phyloP scores from a whole-genome alignment of 2,113 vertebrate genomes.

The Ciconia maguari region DNA sequence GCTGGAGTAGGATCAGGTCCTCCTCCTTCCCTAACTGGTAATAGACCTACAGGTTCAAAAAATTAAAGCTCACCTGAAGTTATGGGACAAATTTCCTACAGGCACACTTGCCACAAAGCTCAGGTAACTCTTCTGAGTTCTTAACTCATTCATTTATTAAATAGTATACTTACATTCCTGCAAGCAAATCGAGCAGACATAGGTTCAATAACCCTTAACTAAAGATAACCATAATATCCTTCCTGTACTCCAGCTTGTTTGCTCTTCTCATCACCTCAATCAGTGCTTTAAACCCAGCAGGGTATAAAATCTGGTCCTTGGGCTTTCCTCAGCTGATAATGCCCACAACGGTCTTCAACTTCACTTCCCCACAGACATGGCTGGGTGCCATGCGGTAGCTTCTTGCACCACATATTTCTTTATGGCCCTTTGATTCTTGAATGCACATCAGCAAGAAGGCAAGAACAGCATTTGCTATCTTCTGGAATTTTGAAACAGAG shows the following conservation, averaged over 20 bases:
- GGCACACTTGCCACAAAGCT: not conserved
- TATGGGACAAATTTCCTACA: not conserved
- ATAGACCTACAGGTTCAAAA: not conserved
- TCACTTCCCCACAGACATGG: no score
- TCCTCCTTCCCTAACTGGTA: not conserved
- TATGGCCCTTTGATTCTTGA: not conserved
- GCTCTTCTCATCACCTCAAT: not conserved
- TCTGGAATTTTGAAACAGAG: not conserved
- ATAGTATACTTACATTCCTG: no score
- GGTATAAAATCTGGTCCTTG: not conserved
- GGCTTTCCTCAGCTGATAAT: not conserved
- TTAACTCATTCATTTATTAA: not conserved
- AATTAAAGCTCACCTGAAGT: not conserved
- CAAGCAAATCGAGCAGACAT: no score
- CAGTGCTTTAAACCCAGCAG: not conserved
- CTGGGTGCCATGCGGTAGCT: not conserved
- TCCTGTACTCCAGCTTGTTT: not conserved
- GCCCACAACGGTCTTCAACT: not conserved
- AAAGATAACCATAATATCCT: not conserved
- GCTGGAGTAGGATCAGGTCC: not conserved
- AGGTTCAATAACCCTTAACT: not conserved
- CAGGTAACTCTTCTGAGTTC: not conserved
- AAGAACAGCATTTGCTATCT: not conserved
- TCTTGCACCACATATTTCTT: not conserved
- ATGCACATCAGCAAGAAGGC: not conserved